phyloP scores from a whole-genome alignment of 2,113 vertebrate genomes.

The Amia ocellicauda region DNA sequence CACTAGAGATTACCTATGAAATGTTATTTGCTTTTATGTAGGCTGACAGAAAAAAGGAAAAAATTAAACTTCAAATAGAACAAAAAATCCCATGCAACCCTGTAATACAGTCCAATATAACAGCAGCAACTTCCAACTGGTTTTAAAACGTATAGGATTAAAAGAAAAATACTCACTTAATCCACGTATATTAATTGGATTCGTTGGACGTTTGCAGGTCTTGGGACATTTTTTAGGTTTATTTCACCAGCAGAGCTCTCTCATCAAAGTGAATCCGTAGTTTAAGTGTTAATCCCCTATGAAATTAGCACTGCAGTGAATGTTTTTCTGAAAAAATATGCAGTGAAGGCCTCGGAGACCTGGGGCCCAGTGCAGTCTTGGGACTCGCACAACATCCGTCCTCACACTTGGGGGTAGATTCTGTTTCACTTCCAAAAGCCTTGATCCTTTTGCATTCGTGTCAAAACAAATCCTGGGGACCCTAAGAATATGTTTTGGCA shows the following conservation, averaged over 20 bases:
- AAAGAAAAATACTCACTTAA: not conserved
- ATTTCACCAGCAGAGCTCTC: not conserved
- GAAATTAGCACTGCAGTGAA: slow-evolving; percentile 8
- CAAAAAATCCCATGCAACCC: not conserved
- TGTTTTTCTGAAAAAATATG: not conserved
- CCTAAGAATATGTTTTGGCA: no score
- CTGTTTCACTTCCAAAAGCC: no score
- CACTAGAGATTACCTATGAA: slow-evolving; percentile 36
- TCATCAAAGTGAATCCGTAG: not conserved
- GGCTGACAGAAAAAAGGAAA: no score
- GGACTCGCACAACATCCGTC: no score
- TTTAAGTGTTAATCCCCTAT: slow-evolving; percentile 1
- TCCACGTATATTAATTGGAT: no score
- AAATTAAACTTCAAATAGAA: not conserved
- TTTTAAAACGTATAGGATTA: not conserved
- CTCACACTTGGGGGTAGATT: no score
- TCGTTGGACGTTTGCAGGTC: not conserved
- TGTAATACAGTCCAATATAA: not conserved
- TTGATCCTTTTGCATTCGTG: no score
- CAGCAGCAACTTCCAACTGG: no score
- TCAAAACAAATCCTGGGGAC: no score
- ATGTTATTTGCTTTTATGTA: slow-evolving; percentile 51
- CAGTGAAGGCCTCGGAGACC: no score
- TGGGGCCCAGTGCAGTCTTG: no score
- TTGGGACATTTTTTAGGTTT: not conserved